Evolutionary conservation across 37 sponge, comb jelly and placozoan genomes (phyloP), one percentile per base, ranked within the genome.

Genomic region (Mnemiopsis leidyi): DNA sequence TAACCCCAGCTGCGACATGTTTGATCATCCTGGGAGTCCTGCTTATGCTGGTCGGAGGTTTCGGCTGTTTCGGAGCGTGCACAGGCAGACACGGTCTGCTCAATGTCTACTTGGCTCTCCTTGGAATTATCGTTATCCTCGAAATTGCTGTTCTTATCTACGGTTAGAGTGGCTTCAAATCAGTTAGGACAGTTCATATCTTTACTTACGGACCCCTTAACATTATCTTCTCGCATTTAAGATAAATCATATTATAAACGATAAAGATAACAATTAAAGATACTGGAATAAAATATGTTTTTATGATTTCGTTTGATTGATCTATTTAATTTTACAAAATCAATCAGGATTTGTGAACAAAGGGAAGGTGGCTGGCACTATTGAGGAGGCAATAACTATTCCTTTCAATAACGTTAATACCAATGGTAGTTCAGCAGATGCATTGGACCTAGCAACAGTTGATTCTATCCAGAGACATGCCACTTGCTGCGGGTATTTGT

Each of bases 21-120:
- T 23, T 79, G 23, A 79, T 79, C 7, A 29, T 79, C 30, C 34
- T 79, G 1, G 82, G 82, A 29, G 82, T 79, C 37, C 35, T 79
- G 16, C 34, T 79, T 36, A 13, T 79, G 36, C 7, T 79, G 2
- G 21, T 79, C 37, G 35, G 37, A 36, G 31, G 35, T 16, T 79
- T 79, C 82, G 82, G 82, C 28, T 79, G 35, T 35, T 79, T 79
- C 82, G 82, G 82, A 79, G 82, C 82, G 2, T 23, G 2, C 1
- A 79, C 82, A 29, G 82, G 82, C 23, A 79, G 29, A 33, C 82
- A 32, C 37, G 34, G 36, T 23, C 82, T 79, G 3, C 82, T 79
- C 36, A 79, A 79, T 35, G 21, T 79, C 36, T 79, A 79, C 37
- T 36, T 79, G 1, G 34, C 34, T 29, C 36, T 30, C 1, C 37